Evolutionary conservation across 2,797 vertebrate species (phyloP).

Genomic region (Enteromius paludinosus): DNA sequence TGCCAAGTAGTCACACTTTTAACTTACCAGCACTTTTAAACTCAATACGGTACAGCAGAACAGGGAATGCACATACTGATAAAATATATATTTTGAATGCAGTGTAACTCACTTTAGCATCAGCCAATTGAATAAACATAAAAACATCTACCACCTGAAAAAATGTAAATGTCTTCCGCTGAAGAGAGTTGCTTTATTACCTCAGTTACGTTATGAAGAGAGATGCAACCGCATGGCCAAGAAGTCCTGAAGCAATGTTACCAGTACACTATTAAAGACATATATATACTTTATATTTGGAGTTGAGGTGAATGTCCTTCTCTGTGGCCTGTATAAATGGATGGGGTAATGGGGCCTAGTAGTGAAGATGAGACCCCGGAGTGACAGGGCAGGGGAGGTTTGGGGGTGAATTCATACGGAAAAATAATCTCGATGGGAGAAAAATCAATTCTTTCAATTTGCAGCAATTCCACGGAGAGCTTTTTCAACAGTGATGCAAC

Average conservation of each 20-base stretch:
- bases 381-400: background rate
- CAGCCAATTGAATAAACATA: background rate
- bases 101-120: background rate
- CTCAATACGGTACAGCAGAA: background rate
- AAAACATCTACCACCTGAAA: background rate
- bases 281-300: background rate
- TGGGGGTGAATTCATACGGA: slow-evolving; percentile 52
- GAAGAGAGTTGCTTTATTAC: background rate
- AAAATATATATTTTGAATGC: background rate
- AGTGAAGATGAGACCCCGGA: slow-evolving; percentile 32
- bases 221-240: background rate
- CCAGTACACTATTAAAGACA: background rate
- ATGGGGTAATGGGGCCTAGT: slow-evolving; percentile 40
- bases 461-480: slow-evolving; percentile 30
- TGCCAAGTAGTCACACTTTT: background rate
- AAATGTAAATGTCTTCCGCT: background rate
- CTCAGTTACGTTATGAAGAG: background rate
- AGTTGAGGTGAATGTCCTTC: background rate
- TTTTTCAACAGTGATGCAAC: slow-evolving; percentile 32
- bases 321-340: slow-evolving; percentile 28
- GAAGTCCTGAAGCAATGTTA: background rate
- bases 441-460: slow-evolving; percentile 56
- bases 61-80: background rate
- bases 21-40: background rate
- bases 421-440: slow-evolving; percentile 36